Conservation (phyloP, 2,113 vertebrate genomes). For the Eclectus roratus region DNA sequence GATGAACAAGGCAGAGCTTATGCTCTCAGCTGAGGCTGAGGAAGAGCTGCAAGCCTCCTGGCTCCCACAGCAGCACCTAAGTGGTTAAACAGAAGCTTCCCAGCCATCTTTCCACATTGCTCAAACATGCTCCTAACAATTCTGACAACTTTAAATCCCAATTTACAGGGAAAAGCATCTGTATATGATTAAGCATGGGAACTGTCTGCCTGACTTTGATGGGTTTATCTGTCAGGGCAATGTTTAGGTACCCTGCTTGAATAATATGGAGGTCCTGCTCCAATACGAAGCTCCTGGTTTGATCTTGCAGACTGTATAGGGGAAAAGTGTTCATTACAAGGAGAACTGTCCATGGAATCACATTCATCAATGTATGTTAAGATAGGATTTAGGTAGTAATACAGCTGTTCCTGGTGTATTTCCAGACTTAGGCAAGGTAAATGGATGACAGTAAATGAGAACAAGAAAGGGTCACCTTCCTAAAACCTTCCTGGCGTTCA, state of each 20-base stretch:
- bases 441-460: neutral
- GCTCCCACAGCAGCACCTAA: neutral
- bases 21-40: neutral
- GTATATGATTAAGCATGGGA: neutral
- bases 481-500: neutral
- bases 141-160: neutral
- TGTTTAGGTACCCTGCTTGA: neutral
- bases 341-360: neutral
- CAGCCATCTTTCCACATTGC: neutral
- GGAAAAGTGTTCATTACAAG: neutral
- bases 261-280: neutral
- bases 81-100: neutral
- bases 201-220: accelerated
- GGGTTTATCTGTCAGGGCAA: neutral
- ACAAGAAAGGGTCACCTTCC: neutral
- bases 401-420: neutral
- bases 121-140: neutral
- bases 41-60: neutral
- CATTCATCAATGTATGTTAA: neutral
- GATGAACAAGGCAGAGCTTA: neutral
- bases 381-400: neutral
- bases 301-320: neutral
- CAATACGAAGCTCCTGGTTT: neutral
- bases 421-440: neutral
- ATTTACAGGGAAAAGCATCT: accelerated